Percentiles rank a stretch among this genome's conserved stretches.
These are phyloP conservation scores for Sarcophilus harrisii DNA, from an alignment of 2,797 vertebrate species.

Conservation along the genomic window DNA sequence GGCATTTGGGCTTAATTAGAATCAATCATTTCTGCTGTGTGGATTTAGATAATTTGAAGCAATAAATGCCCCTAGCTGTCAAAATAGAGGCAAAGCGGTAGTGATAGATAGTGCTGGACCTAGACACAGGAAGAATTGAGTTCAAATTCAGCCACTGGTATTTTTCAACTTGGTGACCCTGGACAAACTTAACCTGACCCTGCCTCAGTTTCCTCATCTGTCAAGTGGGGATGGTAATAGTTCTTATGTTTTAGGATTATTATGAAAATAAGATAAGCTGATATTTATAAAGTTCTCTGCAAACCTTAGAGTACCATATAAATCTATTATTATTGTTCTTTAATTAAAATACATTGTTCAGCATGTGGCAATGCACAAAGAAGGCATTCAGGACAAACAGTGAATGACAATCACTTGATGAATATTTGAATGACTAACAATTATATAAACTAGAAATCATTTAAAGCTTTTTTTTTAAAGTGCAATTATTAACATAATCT, in stretches of 20 bases:
- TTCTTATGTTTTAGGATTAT: neutral
- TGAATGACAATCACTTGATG: neutral
- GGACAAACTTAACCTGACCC: neutral
- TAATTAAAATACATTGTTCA: neutral
- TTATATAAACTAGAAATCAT: neutral
- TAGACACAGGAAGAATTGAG: neutral
- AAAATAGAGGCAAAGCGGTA: neutral
- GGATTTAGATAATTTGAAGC: neutral
- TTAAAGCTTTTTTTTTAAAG: neutral
- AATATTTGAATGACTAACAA: neutral
- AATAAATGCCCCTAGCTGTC: neutral
- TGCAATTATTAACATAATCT: neutral
- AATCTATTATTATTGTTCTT: neutral
- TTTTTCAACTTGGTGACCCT: neutral
- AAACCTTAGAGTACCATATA: neutral
- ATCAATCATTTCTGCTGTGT: neutral
- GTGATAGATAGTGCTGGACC: neutral
- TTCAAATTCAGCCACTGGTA: neutral
- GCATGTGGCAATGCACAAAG: neutral
- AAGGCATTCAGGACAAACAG: neutral
- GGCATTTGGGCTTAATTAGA: neutral
- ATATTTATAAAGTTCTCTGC: neutral
- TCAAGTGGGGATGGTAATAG: neutral
- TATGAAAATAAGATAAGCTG: neutral
- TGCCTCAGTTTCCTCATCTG: neutral